A percentile compares a stretch with the other conserved stretches of the same genome.
These are phyloP conservation scores for Hippocampus barbouri DNA, from an alignment of 2,113 vertebrate species.

Conservation along the genomic window DNA sequence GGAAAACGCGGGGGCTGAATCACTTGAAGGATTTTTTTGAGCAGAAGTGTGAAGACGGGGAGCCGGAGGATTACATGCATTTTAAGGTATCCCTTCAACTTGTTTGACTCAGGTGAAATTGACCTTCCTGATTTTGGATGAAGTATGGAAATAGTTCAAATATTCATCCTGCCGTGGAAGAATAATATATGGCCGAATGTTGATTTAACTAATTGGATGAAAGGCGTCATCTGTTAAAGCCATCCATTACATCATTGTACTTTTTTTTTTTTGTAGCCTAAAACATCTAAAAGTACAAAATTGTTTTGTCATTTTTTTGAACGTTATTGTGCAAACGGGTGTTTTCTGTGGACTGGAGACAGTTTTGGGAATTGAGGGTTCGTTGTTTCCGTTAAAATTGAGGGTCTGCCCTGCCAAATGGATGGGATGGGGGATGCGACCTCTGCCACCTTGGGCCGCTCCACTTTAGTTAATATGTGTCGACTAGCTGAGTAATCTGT, in stretches of 20 bases:
- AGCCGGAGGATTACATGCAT: background rate
- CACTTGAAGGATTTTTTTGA: constrained; percentile 26
- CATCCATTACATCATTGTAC: background rate
- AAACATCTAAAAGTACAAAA: too few relatives aligned
- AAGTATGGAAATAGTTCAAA: background rate
- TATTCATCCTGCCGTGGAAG: background rate
- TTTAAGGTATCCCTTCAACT: background rate
- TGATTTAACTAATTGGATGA: too few relatives aligned
- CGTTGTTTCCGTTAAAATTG: too few relatives aligned
- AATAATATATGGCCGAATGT: background rate
- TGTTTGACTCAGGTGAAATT: background rate
- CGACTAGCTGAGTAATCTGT: background rate
- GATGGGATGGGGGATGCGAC: background rate
- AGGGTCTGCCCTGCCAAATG: background rate
- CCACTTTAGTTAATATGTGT: background rate
- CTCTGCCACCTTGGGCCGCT: background rate
- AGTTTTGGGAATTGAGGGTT: too few relatives aligned
- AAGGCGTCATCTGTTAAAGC: too few relatives aligned
- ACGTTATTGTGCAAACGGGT: too few relatives aligned
- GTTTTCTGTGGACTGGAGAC: too few relatives aligned
- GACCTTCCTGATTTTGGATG: background rate
- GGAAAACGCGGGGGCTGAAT: constrained; percentile 45
- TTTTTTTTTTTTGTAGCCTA: too few relatives aligned
- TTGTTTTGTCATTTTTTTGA: too few relatives aligned
- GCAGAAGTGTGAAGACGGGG: constrained; percentile 1